phyloP scores from a whole-genome alignment of 1,140 invertebrate species.

The Meloidogyne chitwoodi region DNA sequence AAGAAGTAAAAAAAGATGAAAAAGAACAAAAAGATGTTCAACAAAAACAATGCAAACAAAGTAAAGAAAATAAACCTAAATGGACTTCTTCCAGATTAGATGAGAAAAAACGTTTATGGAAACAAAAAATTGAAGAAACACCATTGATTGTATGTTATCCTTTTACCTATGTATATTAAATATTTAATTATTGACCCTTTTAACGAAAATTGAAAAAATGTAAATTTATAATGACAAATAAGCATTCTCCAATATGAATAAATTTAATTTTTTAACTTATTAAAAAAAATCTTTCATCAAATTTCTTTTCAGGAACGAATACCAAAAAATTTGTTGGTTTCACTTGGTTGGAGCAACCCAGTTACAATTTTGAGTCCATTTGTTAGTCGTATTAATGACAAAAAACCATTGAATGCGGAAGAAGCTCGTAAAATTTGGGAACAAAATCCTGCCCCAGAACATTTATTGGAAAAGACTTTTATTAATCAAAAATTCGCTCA shows the following conservation, averaged over 20 bases:
- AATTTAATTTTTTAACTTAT: too few species aligned
- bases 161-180: background rate
- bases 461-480: background rate
- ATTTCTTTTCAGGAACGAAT: background rate
- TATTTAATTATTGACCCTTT: too few species aligned
- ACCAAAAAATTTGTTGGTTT: background rate
- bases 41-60: background rate
- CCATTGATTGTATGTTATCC: background rate
- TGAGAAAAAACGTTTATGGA: background rate
- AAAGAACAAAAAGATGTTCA: background rate
- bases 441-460: background rate
- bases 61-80: background rate
- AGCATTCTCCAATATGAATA: too few species aligned
- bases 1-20: background rate
- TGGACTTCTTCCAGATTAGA: background rate
- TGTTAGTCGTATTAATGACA: background rate
- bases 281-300: too few species aligned
- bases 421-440: background rate
- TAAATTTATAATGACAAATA: background rate
- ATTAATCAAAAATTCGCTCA: background rate
- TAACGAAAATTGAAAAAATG: too few species aligned
- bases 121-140: background rate
- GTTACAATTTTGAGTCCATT: background rate
- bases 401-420: background rate
- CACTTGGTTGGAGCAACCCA: background rate